Evolutionary conservation across 92 coral and sea anemone genomes (phyloP), one percentile per base, ranked within the genome.

Genomic region (Phenganax subtilis): DNA sequence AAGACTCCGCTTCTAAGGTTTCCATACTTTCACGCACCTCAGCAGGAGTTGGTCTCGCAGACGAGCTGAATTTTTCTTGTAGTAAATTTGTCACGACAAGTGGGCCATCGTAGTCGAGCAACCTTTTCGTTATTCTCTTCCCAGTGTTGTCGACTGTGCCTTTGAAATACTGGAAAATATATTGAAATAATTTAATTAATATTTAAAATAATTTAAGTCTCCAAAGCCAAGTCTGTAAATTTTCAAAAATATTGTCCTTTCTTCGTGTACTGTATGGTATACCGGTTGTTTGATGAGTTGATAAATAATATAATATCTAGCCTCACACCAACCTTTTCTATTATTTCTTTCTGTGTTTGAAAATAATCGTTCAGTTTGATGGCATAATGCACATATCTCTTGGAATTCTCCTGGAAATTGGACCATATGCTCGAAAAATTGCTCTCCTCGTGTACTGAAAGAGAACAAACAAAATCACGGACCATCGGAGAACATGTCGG

Each of bases 391-490:
- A 68, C 65, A 37, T 74, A 59, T 69, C 77, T 15, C 51, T 44
- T 14, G 85, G 85, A 30, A 81, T 69, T 25, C 17, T 69, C 55
- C 62, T 67, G 6, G 77, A 74, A 20, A 81, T 74, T 29, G 66
- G 66, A 6, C 85, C 85, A 31, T 81, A 81, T 9, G 73, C 75
- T 16, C 57, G 53, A 54, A 81, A 81, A 17, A 81, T 57, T 12
- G 75, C 77, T 20, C 85, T 62, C 56, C 85, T 81, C 51, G 85
- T n/a, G 28, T 81, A 81, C 51, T 74, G 62, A n/a, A 68, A 68
- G 10, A 53, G 56, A 28, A 55, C 77, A 51, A 51, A 69, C 30
- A 69, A 28, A 20, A 81, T 53, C 31, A 81, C 77, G 1, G 85
- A 67, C 57, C 31, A 63, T 6, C 77, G 75, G 30, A 81, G 14